Evolutionary conservation across 2,888 invertebrate genomes (phyloP), one percentile per base, ranked within the genome.

Genomic region (Tenthredo livida): DNA sequence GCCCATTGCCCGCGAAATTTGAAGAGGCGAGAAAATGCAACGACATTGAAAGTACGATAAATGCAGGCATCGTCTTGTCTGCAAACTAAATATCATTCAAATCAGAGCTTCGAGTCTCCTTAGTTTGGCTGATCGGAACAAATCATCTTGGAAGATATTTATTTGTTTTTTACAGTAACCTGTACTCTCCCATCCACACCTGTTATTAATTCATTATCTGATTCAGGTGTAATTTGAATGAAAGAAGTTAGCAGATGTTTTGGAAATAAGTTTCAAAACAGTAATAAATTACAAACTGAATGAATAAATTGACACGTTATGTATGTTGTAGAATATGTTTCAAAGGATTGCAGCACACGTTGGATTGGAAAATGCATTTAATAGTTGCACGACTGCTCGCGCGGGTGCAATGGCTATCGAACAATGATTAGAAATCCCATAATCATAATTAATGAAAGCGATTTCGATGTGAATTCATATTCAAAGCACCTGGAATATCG

Each of bases 381-480:
- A 77, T 77, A 77, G 12, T 77, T 50, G 47, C 10, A 33, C 29
- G 12, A 17, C 15, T 50, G 50, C 54, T 15, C 80, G 29, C 43
- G 21, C 40, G 72, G n/a, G 72, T 21, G 21, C 37, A 40, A 72
- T 72, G 72, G 43, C 43, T 40, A 40, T 72, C 17, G 40, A 90
- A 90, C 89, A 89, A 89, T 87, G 90, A 91, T 90, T 90, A 89
- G 88, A 87, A 87, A 90, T 89, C 89, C 89, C 88, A 89, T 89
- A 89, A 90, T 90, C 88, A 90, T 90, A 89, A 90, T 88, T 88
- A 87, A 87, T 86, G 87, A 87, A 88, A 89, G 85, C 89, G 88
- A 87, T 88, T 40, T 47, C 58, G 78, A 89, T 90, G 88, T 88
- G 90, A 90, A 90, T 90, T 88, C 88, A 88, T 87, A 88, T 89